A percentile compares a stretch with the other conserved stretches of the same genome.
Conservation (phyloP, 2,888 invertebrate species). For the Pandemis cinnamomeana region DNA sequence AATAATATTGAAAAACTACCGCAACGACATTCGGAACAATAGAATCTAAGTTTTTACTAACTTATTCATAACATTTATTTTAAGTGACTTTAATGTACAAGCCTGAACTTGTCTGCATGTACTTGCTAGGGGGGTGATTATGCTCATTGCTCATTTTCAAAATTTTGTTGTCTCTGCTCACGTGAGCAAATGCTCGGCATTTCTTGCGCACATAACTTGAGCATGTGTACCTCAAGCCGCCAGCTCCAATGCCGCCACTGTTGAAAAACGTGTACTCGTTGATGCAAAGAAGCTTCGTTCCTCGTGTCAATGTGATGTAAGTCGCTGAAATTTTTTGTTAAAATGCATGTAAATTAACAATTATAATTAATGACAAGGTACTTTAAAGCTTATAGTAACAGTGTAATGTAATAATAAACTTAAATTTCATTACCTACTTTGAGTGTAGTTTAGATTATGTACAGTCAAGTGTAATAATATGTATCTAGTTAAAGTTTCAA, state of each 20-base stretch:
- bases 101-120: conserved; percentile 2
- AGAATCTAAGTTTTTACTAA: too few relatives aligned
- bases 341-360: background rate
- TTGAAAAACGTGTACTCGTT: conserved; percentile 58
- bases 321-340: conserved; percentile 44
- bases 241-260: conserved; percentile 50
- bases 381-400: background rate
- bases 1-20: too few relatives aligned
- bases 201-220: conserved; percentile 51
- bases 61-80: background rate
- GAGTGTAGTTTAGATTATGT: too few relatives aligned
- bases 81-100: conserved; percentile 11
- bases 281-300: conserved; percentile 53
- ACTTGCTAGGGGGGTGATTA: conserved; percentile 42
- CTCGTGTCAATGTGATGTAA: conserved; percentile 49
- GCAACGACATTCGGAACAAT: too few relatives aligned
- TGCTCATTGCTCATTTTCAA: conserved; percentile 42
- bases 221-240: conserved; percentile 61
- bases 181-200: conserved; percentile 59
- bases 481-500: too few relatives aligned
- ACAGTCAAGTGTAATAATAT: too few relatives aligned
- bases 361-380: background rate
- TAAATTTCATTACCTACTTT: too few relatives aligned
- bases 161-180: conserved; percentile 49
- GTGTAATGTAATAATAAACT: too few relatives aligned